Evolutionary conservation across 2,888 invertebrate genomes (phyloP).

Genomic region (Blomia tropicalis): DNA sequence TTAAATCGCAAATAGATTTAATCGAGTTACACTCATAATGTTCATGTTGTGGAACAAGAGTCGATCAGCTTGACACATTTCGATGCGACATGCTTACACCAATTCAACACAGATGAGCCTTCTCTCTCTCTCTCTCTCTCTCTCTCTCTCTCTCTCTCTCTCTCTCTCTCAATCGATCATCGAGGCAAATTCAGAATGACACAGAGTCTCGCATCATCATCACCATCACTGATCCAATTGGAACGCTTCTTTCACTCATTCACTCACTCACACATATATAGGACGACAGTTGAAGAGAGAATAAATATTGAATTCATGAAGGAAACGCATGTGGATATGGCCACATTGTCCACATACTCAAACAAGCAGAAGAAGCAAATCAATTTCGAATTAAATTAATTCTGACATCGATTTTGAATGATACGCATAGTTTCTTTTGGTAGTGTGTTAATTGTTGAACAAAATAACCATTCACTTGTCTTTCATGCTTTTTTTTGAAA

Average conservation of each 20-base stretch:
- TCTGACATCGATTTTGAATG: too few relatives aligned
- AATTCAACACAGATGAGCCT: too few relatives aligned
- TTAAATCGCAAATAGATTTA: not conserved
- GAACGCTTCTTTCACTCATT: too few relatives aligned
- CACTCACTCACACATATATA: too few relatives aligned
- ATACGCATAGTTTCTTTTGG: too few relatives aligned
- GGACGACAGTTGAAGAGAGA: too few relatives aligned
- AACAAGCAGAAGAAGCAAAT: not conserved
- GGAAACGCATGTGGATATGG: not conserved
- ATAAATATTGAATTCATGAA: not conserved
- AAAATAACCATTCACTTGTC: not conserved
- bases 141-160: too few relatives aligned
- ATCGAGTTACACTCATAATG: not conserved
- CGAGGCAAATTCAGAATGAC: conserved; percentile 1
- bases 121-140: too few relatives aligned
- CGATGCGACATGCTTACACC: not conserved
- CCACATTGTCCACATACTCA: not conserved
- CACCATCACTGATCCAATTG: not conserved
- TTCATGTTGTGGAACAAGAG: too few relatives aligned
- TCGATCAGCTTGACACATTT: too few relatives aligned
- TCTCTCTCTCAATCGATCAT: not conserved
- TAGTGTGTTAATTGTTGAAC: not conserved
- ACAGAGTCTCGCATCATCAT: not conserved
- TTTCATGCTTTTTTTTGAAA: not conserved
- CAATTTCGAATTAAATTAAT: not conserved